These are phyloP conservation scores for Hypena proboscidalis DNA, from an alignment of 2,888 invertebrate species.

Conservation along the genomic window DNA sequence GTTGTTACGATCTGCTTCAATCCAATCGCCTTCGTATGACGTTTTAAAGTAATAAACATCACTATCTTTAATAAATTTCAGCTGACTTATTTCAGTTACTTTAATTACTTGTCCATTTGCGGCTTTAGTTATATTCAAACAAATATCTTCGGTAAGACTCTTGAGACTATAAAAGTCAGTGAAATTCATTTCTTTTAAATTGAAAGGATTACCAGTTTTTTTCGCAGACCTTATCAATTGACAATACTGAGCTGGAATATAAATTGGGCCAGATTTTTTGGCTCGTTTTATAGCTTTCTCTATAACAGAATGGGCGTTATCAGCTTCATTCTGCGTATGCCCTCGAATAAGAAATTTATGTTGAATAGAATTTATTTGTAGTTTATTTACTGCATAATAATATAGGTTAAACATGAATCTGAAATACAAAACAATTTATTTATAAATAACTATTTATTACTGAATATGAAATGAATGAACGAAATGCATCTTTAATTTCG, in stretches of 20 bases:
- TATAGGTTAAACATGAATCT: slow-evolving; percentile 13
- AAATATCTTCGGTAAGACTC: neutral
- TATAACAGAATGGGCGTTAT: slow-evolving; percentile 13
- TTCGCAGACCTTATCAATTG: slow-evolving; percentile 8
- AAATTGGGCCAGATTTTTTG: neutral
- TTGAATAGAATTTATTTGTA: slow-evolving; percentile 14
- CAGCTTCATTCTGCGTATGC: slow-evolving; percentile 16
- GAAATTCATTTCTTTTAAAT: slow-evolving; percentile 11
- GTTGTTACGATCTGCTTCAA: neutral
- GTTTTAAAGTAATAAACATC: neutral
- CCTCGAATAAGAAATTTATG: slow-evolving; percentile 20
- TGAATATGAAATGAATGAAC: neutral
- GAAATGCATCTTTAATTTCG: neutral
- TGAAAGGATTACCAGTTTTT: slow-evolving; percentile 9
- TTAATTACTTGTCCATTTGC: neutral
- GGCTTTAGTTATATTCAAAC: neutral
- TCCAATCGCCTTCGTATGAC: neutral
- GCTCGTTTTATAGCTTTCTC: neutral
- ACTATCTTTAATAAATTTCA: neutral
- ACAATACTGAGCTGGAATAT: slow-evolving; percentile 6
- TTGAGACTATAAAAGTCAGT: slow-evolving; percentile 2
- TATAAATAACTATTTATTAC: neutral
- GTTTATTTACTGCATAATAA: slow-evolving; percentile 10
- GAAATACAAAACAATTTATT: slow-evolving; percentile 2
- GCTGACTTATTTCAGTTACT: neutral